These are phyloP conservation scores for Paratilapia polleni DNA, from an alignment of 2,113 vertebrate genomes.

Conservation along the genomic window DNA sequence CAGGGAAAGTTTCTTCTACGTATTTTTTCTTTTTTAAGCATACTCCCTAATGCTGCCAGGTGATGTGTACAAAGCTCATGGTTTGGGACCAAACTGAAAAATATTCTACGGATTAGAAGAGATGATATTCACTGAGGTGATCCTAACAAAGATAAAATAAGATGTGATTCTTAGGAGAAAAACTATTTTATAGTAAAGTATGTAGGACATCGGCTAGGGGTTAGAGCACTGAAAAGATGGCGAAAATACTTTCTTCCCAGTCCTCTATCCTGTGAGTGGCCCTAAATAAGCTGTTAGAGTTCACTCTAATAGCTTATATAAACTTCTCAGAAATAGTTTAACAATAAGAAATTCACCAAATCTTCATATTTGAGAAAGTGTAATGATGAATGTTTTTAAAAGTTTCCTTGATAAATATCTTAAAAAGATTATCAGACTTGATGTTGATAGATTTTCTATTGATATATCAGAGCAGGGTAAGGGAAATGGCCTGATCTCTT, in stretches of 20 bases:
- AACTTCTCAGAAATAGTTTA: not conserved
- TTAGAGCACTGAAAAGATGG: not conserved
- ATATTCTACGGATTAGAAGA: constrained; percentile 27
- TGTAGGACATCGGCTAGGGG: not conserved
- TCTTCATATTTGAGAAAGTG: not conserved
- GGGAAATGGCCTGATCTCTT: constrained; percentile 37
- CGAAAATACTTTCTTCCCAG: not conserved
- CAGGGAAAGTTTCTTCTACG: constrained; percentile 20
- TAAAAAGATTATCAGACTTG: not conserved
- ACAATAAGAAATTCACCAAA: not conserved
- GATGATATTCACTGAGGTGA: constrained; percentile 49
- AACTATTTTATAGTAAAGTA: constrained; percentile 17
- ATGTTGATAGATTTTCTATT: not conserved
- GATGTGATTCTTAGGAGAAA: constrained; percentile 63
- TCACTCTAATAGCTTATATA: not conserved
- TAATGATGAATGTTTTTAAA: not conserved
- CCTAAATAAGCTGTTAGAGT: no score
- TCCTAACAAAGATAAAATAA: constrained; percentile 82
- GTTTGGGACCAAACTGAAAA: constrained; percentile 11
- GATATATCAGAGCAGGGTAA: not conserved
- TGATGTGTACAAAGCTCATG: constrained; percentile 30
- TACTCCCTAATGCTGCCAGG: constrained; percentile 31
- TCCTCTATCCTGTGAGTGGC: not conserved
- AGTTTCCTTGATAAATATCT: not conserved
- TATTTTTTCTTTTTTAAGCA: constrained; percentile 4